These are phyloP conservation scores for Atractosteus spatula DNA, from an alignment of 2,113 vertebrate genomes.

Conservation along the genomic window DNA sequence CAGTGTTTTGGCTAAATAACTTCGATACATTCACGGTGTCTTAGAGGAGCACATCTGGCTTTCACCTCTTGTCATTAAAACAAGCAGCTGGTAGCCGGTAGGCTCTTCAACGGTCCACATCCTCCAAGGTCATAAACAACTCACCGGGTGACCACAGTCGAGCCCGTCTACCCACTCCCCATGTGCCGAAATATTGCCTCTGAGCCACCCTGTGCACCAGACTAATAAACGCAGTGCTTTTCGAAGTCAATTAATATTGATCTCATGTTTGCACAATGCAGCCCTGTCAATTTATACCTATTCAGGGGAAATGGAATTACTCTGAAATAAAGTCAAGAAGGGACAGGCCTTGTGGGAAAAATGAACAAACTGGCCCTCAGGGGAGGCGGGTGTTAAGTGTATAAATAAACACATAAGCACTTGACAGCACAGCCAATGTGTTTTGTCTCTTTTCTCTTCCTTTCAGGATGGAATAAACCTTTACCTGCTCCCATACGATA, in stretches of 20 bases:
- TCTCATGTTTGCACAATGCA: background rate
- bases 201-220: background rate
- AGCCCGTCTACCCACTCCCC: background rate
- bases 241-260: constrained; percentile 11
- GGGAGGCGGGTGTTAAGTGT: background rate
- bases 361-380: background rate
- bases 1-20: too few relatives aligned
- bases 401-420: background rate
- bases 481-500: too few relatives aligned
- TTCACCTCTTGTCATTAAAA: too few relatives aligned
- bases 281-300: background rate
- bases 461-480: too few relatives aligned
- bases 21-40: too few relatives aligned
- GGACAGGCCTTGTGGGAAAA: background rate
- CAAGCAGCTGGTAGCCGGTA: too few relatives aligned
- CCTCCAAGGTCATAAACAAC: background rate
- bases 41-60: too few relatives aligned
- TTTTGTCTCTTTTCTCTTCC: too few relatives aligned
- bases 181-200: background rate
- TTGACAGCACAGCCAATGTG: too few relatives aligned
- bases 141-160: background rate
- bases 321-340: background rate
- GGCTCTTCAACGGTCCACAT: too few relatives aligned
- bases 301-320: constrained; percentile 2
- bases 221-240: background rate